phyloP scores from a whole-genome alignment of 2,113 vertebrate genomes.

The Micromys minutus region DNA sequence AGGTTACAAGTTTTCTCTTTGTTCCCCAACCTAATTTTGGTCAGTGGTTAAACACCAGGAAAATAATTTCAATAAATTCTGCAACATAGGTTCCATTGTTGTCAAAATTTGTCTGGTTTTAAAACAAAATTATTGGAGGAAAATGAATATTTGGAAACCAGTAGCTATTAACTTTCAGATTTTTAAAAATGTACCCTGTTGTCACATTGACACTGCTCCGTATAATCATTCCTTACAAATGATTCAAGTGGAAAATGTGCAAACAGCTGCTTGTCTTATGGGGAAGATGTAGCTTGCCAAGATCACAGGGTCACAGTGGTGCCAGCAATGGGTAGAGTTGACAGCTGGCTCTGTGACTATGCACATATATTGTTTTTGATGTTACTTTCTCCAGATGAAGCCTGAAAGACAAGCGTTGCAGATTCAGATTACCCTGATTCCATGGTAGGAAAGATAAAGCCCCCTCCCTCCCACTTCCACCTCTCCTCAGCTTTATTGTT shows the following conservation, averaged over 20 bases:
- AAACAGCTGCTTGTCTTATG: background rate
- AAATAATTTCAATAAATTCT: constrained; percentile 8
- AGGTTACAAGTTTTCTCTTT: background rate
- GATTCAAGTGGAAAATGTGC: background rate
- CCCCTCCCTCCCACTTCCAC: background rate
- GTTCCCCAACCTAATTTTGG: background rate
- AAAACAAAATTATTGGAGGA: background rate
- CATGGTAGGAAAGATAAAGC: background rate
- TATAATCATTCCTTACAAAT: background rate
- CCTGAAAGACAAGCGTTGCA: background rate
- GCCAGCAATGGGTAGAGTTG: background rate
- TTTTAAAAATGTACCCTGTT: background rate
- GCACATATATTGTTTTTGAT: background rate
- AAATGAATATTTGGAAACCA: background rate
- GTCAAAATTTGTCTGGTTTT: background rate
- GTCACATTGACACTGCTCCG: background rate
- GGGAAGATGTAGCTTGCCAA: background rate
- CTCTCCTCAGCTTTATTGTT: background rate
- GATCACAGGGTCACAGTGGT: background rate
- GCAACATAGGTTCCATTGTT: background rate
- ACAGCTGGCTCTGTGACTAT: background rate
- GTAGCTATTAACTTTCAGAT: background rate
- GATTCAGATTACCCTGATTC: background rate
- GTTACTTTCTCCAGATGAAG: background rate
- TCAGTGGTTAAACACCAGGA: background rate